These are phyloP conservation scores for Phoenicopterus ruber DNA, from an alignment of 2,113 vertebrate species.

Conservation along the genomic window DNA sequence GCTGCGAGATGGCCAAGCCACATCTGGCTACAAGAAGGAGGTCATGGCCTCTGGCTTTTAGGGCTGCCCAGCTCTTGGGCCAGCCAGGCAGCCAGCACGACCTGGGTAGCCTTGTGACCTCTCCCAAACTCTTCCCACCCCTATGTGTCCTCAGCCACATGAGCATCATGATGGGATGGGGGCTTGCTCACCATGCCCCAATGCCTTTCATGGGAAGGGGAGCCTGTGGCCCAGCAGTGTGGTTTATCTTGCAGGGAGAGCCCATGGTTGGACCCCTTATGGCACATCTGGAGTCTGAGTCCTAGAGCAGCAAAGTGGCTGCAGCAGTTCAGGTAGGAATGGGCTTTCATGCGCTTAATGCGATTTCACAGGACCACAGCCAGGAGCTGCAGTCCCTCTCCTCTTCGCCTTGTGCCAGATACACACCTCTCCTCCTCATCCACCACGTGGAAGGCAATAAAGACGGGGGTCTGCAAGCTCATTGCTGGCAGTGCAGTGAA, in stretches of 20 bases:
- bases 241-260: neutral
- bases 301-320: neutral
- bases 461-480: neutral
- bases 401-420: neutral
- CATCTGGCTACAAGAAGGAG: neutral
- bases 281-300: neutral
- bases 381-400: neutral
- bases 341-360: neutral
- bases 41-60: neutral
- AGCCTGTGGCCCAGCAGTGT: neutral
- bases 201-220: neutral
- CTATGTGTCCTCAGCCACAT: fast-evolving
- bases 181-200: neutral
- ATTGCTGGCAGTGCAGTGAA: neutral
- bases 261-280: neutral
- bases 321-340: neutral
- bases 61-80: neutral
- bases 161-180: neutral
- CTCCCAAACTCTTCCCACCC: neutral
- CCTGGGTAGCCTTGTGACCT: neutral
- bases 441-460: neutral
- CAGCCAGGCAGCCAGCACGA: neutral
- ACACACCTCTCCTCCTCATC: neutral
- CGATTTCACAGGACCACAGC: neutral
- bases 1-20: fast-evolving